Evolutionary conservation across 2,113 vertebrate species (phyloP).

Genomic region (Felis chaus): DNA sequence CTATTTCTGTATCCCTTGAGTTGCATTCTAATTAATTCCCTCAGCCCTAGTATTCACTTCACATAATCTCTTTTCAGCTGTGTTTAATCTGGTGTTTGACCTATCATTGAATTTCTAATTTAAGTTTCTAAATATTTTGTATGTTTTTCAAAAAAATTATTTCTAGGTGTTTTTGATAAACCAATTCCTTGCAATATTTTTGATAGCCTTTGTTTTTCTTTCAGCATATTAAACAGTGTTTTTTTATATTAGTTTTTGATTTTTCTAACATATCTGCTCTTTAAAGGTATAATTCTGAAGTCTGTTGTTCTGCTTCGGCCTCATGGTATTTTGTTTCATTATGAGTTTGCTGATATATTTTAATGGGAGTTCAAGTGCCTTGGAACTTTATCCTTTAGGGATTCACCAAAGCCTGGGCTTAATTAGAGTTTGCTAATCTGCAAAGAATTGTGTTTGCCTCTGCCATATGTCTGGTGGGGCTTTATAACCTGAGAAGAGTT

Average conservation of each 20-base stretch:
- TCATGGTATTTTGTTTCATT: neutral
- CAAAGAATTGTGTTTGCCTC: neutral
- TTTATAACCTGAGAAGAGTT: neutral
- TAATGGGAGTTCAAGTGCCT: neutral
- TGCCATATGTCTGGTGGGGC: neutral
- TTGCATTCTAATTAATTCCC: constrained; percentile 1
- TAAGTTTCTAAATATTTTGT: constrained; percentile 5
- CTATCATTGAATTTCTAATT: constrained; percentile 6
- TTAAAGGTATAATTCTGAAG: neutral
- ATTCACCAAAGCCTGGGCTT: constrained; percentile 29
- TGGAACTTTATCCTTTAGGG: constrained; percentile 17
- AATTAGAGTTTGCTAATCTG: neutral
- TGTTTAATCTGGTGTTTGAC: constrained; percentile 5
- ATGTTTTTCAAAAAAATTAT: neutral
- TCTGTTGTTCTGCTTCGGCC: neutral
- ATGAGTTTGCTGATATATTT: neutral
- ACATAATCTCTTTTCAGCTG: neutral
- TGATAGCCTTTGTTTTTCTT: neutral
- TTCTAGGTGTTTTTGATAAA: constrained; percentile 5
- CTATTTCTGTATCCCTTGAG: neutral
- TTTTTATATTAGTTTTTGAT: neutral
- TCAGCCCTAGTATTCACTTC: neutral
- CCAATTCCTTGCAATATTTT: neutral
- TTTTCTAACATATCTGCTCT: neutral
- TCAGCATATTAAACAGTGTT: neutral